These are phyloP conservation scores for Clavelina lepadiformis DNA, from an alignment of 23 tunicate species.

Conservation along the genomic window DNA sequence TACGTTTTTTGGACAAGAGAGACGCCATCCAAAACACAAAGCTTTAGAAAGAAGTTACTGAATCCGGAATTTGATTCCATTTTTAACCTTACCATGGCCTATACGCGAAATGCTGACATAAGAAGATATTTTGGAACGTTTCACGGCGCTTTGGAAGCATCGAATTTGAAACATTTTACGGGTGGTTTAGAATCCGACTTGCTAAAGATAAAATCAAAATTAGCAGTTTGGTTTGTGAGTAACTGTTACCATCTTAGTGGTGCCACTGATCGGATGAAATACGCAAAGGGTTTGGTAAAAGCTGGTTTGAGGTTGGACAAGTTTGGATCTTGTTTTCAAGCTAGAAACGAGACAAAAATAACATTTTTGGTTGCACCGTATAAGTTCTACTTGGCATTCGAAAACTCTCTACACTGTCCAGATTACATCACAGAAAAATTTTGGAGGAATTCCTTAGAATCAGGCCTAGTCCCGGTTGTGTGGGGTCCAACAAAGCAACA, in stretches of 20 bases:
- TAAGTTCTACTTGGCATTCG: conserved; percentile 66
- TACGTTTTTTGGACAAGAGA: conserved; percentile 62
- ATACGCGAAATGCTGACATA: conserved; percentile 44
- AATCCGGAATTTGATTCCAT: conserved; percentile 38
- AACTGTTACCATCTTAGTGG: conserved; percentile 63
- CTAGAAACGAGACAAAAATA: conserved; percentile 8
- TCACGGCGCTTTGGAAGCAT: conserved; percentile 23
- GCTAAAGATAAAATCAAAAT: conserved; percentile 32
- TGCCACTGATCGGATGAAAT: conserved; percentile 48
- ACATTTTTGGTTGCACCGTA: conserved; percentile 4
- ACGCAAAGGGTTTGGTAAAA: conserved; percentile 51
- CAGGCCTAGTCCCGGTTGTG: conserved; percentile 65
- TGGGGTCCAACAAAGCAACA: conserved; percentile 75
- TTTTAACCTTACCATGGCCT: conserved; percentile 41
- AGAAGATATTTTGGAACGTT: conserved; percentile 26
- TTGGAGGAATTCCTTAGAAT: conserved; percentile 50
- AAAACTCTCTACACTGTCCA: conserved; percentile 66
- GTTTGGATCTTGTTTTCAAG: conserved; percentile 59
- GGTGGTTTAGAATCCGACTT: conserved; percentile 4
- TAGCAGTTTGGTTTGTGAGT: conserved; percentile 61
- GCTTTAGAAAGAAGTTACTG: conserved; percentile 19
- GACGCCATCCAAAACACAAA: conserved; percentile 46
- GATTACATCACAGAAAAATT: conserved; percentile 73
- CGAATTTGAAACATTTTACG: conserved; percentile 17
- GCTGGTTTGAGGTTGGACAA: conserved; percentile 74